A percentile compares a stretch with the other conserved stretches of the same genome.
These are phyloP conservation scores for Microplitis demolitor DNA, from an alignment of 1,140 invertebrate species.

Conservation along the genomic window DNA sequence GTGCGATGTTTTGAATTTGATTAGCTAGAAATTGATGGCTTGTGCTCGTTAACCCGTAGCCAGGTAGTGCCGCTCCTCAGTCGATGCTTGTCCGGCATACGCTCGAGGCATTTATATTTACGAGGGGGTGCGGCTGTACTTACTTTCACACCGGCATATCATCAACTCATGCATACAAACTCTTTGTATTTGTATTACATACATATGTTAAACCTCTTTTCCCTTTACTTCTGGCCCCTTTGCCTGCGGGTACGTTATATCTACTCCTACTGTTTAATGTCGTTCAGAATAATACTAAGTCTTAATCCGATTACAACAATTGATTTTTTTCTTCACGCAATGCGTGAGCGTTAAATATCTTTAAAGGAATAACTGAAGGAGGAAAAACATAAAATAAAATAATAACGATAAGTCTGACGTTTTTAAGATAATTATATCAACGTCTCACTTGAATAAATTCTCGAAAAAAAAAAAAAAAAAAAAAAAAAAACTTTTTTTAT, in stretches of 20 bases:
- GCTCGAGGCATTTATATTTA: conserved; percentile 17
- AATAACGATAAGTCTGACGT: background rate
- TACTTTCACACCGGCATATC: conserved; percentile 19
- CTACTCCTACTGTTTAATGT: conserved; percentile 20
- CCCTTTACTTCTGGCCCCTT: too few relatives aligned
- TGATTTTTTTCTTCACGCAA: conserved; percentile 37
- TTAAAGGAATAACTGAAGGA: background rate
- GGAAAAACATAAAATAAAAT: background rate
- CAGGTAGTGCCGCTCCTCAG: conserved; percentile 14
- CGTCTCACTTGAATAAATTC: too few relatives aligned
- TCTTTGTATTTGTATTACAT: background rate
- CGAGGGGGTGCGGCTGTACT: conserved; percentile 19
- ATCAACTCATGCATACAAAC: conserved; percentile 8
- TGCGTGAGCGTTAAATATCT: conserved; percentile 1
- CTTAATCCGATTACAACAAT: conserved; percentile 45
- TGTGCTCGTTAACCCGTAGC: conserved; percentile 21
- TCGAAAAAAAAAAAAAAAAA: too few relatives aligned
- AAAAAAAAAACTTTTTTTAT: too few relatives aligned
- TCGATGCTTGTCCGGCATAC: conserved; percentile 12
- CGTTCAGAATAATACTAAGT: conserved; percentile 23
- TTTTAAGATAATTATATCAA: background rate
- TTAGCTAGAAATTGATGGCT: conserved; percentile 27
- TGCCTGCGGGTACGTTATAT: background rate
- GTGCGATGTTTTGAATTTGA: conserved; percentile 25
- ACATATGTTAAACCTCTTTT: too few relatives aligned